A percentile compares a stretch with the other conserved stretches of the same genome.
phyloP scores from a whole-genome alignment of 2,797 vertebrate species.

The Argentina silus region DNA sequence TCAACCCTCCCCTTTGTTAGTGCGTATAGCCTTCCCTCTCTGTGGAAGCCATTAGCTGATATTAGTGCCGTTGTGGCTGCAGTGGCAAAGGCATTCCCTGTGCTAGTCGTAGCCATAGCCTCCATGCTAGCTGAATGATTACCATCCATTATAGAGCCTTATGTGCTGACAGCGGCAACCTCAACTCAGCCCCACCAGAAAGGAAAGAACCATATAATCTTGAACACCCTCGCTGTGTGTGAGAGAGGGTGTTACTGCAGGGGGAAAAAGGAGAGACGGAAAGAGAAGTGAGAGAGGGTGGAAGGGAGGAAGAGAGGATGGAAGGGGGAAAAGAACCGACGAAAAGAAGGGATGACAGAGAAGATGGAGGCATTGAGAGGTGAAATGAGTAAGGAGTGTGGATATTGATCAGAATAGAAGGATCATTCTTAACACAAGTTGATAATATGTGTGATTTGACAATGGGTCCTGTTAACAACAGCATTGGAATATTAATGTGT shows the following conservation, averaged over 20 bases:
- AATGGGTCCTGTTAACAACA: neutral
- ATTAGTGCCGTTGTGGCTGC: conserved; percentile 77
- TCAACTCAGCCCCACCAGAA: conserved; percentile 73
- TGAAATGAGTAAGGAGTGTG: neutral
- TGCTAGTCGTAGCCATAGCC: conserved; percentile 68
- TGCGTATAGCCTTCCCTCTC: conserved; percentile 32
- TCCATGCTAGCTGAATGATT: conserved; percentile 86
- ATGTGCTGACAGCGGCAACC: conserved; percentile 86
- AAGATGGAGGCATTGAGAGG: neutral
- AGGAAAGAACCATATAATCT: conserved; percentile 59
- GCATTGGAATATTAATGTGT: neutral
- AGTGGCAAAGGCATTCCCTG: conserved; percentile 38
- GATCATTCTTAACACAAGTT: neutral
- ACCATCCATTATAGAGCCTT: conserved; percentile 83
- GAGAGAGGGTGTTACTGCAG: conserved; percentile 13
- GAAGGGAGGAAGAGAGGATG: conserved; percentile 28
- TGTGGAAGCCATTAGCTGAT: conserved; percentile 88
- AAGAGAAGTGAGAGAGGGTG: neutral
- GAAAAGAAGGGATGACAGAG: neutral
- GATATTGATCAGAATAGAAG: neutral
- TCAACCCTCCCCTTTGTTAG: conserved; percentile 76
- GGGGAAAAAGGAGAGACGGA: conserved; percentile 23
- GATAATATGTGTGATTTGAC: neutral
- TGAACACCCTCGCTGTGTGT: conserved; percentile 55
- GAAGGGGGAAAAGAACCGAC: conserved; percentile 18